Conservation (phyloP, 2,888 invertebrate genomes). For the Rhagophthalmus giganteus region DNA sequence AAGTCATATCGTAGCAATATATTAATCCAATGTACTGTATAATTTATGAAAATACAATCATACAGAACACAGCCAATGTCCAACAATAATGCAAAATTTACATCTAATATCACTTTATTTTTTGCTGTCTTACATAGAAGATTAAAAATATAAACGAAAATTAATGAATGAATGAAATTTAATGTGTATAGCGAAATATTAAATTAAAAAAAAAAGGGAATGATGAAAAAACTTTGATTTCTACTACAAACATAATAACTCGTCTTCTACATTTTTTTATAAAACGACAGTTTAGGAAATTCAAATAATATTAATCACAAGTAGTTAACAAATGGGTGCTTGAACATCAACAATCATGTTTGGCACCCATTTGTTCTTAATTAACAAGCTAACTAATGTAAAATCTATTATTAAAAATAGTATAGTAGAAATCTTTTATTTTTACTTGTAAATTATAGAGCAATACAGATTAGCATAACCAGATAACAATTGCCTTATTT, state of each 20-base stretch:
- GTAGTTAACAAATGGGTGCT: not conserved
- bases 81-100: slow-evolving; percentile 38
- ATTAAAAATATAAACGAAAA: slow-evolving; percentile 12
- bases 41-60: slow-evolving; percentile 23
- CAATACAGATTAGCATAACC: not conserved
- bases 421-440: not conserved
- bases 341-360: not conserved
- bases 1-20: slow-evolving; percentile 12
- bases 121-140: slow-evolving; percentile 18
- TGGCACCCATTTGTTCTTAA: not conserved
- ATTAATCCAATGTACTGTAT: slow-evolving; percentile 15
- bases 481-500: not conserved
- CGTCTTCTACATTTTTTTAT: not conserved
- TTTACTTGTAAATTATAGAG: not conserved
- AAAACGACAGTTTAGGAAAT: no score
- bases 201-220: not conserved
- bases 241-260: not conserved
- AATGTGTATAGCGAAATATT: slow-evolving; percentile 4
- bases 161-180: slow-evolving; percentile 1
- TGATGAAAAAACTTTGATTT: slow-evolving; percentile 1
- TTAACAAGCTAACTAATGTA: slow-evolving; percentile 4
- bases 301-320: slow-evolving; percentile 1
- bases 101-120: slow-evolving; percentile 45
- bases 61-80: slow-evolving; percentile 38
- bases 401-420: not conserved